Percentiles rank a stretch among this genome's conserved stretches.
phyloP scores from a whole-genome alignment of 2,797 vertebrate genomes.

The Sebastes miniatus region DNA sequence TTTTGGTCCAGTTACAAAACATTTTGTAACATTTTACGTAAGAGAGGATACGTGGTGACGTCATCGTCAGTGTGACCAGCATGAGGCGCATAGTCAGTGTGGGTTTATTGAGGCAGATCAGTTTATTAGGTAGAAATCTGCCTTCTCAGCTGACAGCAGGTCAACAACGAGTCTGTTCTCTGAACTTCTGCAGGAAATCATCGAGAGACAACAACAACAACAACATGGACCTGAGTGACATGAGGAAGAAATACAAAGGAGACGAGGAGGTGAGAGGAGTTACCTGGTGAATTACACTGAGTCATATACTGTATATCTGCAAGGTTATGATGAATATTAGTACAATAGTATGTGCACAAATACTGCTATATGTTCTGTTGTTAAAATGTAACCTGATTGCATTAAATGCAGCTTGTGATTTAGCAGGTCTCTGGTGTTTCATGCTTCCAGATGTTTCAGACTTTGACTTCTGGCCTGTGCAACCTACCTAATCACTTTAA shows the following conservation, averaged over 20 bases:
- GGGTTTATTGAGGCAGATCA: slow-evolving; percentile 15
- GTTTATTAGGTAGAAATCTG: neutral
- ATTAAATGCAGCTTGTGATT: accelerated
- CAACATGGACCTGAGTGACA: slow-evolving; percentile 87
- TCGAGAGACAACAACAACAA: neutral
- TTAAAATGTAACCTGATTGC: neutral
- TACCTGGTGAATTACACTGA: neutral
- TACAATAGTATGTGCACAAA: accelerated
- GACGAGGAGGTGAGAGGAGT: slow-evolving; percentile 84
- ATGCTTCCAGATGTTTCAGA: neutral
- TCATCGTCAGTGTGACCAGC: slow-evolving; percentile 22
- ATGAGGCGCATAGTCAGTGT: slow-evolving; percentile 71
- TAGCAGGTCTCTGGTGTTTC: neutral
- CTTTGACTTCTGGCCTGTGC: neutral
- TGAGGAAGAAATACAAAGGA: slow-evolving; percentile 90
- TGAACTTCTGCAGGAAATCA: slow-evolving; percentile 28
- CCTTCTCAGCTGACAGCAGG: neutral
- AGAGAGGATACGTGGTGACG: slow-evolving; percentile 35
- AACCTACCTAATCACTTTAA: neutral
- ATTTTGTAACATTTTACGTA: slow-evolving; percentile 63
- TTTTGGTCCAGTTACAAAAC: slow-evolving; percentile 18
- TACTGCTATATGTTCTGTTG: accelerated
- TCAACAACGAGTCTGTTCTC: neutral
- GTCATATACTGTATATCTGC: neutral
- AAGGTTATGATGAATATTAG: neutral